These are phyloP conservation scores for Falco columbarius DNA, from an alignment of 2,797 vertebrate genomes.

Conservation along the genomic window DNA sequence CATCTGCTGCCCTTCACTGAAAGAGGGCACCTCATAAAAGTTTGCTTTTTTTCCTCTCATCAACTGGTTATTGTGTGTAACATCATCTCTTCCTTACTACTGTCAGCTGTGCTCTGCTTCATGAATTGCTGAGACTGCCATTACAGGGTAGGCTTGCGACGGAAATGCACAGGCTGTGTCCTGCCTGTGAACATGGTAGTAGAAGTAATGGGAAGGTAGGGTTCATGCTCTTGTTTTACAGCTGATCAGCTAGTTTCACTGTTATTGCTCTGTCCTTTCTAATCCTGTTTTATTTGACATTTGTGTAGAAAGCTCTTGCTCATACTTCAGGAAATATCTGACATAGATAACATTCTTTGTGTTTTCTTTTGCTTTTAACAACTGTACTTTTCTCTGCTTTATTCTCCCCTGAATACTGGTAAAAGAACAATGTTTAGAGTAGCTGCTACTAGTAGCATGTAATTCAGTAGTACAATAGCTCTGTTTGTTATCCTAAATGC, in stretches of 20 bases:
- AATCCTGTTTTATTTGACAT: not conserved
- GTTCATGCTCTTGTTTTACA: not conserved
- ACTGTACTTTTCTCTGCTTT: not conserved
- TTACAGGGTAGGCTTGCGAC: not conserved
- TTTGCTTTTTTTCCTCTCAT: not conserved
- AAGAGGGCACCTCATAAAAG: not conserved
- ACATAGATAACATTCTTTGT: slow-evolving; percentile 9
- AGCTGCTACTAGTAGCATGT: not conserved
- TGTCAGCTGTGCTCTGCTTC: slow-evolving; percentile 11
- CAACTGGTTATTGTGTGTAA: not conserved
- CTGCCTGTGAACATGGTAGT: not conserved
- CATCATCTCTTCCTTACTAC: not conserved
- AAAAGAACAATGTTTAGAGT: not conserved
- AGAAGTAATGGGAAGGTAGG: not conserved
- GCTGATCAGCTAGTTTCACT: not conserved
- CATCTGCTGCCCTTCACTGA: not conserved
- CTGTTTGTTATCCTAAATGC: not conserved
- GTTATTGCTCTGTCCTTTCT: not conserved
- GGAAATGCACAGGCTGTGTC: not conserved
- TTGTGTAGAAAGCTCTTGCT: not conserved
- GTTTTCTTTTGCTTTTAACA: not conserved
- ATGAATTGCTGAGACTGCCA: not conserved
- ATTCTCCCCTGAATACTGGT: not conserved
- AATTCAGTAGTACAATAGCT: not conserved
- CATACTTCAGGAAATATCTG: not conserved